Evolutionary conservation across 2,113 vertebrate species (phyloP).

Genomic region (Gallinago media): DNA sequence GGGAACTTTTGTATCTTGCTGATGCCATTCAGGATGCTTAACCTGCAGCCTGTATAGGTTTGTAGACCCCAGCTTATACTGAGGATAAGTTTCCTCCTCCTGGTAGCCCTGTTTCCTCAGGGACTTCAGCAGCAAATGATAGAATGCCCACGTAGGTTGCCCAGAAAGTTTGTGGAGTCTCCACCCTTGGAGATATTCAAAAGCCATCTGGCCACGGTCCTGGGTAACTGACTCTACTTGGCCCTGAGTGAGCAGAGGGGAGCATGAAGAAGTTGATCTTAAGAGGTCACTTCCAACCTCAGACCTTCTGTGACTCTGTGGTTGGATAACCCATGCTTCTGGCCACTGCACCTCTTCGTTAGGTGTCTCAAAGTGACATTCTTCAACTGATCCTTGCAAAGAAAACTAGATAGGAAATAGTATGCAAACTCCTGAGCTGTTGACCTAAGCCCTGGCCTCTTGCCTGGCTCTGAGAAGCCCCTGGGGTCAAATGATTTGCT

Average conservation of each 20-base stretch:
- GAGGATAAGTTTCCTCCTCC: neutral
- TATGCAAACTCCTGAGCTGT: neutral
- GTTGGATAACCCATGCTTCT: neutral
- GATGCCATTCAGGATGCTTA: neutral
- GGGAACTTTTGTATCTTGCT: neutral
- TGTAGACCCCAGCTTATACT: fast-evolving
- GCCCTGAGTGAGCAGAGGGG: neutral
- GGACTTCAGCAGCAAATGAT: neutral
- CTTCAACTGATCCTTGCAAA: neutral
- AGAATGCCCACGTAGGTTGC: neutral
- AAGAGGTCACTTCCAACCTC: neutral
- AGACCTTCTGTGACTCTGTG: neutral
- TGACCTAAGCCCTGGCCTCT: slow-evolving; percentile 30
- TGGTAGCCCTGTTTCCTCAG: neutral
- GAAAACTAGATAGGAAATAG: neutral
- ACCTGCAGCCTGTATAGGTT: neutral
- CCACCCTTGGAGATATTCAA: neutral
- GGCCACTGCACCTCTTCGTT: neutral
- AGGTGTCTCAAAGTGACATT: neutral
- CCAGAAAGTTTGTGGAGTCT: neutral
- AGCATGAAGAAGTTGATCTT: fast-evolving
- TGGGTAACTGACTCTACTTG: neutral
- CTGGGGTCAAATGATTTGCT: slow-evolving; percentile 32
- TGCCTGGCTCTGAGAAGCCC: slow-evolving; percentile 7
- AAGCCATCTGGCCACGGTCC: neutral